These are phyloP conservation scores for Drosophila setosimentum DNA, from an alignment of 2,888 invertebrate species.

Conservation along the genomic window DNA sequence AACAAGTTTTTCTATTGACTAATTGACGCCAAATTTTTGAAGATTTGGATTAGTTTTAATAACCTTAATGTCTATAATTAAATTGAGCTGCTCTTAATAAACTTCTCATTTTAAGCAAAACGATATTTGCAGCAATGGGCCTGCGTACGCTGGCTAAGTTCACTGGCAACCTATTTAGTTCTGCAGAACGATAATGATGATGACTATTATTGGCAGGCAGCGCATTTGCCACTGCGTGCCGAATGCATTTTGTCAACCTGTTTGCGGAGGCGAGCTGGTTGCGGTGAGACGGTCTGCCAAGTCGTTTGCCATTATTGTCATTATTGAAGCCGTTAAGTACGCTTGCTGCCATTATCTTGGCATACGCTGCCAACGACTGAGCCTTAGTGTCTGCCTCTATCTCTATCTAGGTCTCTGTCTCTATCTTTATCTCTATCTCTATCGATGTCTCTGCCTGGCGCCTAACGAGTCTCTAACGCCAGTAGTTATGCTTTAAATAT, in stretches of 20 bases:
- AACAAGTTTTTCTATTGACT: background rate
- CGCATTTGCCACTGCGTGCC: constrained; percentile 51
- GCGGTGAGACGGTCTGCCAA: constrained; percentile 30
- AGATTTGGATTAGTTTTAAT: background rate
- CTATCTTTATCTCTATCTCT: background rate
- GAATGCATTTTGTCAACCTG: constrained; percentile 73
- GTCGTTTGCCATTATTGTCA: constrained; percentile 75
- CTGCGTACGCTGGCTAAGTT: background rate
- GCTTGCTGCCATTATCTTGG: constrained; percentile 66
- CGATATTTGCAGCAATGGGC: background rate
- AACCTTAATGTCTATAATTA: background rate
- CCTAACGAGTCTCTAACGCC: constrained; percentile 31
- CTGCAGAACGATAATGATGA: constrained; percentile 50
- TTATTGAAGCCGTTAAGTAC: constrained; percentile 82
- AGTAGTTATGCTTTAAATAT: constrained; percentile 69
- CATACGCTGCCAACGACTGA: constrained; percentile 11
- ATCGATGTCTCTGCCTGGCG: background rate
- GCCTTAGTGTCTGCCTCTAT: background rate
- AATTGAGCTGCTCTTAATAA: background rate
- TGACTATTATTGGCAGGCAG: constrained; percentile 68
- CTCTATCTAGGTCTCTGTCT: background rate
- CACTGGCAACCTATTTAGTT: constrained; percentile 1
- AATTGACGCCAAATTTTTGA: background rate
- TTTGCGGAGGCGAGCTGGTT: constrained; percentile 13
- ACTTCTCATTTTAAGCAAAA: background rate